phyloP scores from a whole-genome alignment of 2,888 invertebrate genomes.

The Pegoplata infirma region DNA sequence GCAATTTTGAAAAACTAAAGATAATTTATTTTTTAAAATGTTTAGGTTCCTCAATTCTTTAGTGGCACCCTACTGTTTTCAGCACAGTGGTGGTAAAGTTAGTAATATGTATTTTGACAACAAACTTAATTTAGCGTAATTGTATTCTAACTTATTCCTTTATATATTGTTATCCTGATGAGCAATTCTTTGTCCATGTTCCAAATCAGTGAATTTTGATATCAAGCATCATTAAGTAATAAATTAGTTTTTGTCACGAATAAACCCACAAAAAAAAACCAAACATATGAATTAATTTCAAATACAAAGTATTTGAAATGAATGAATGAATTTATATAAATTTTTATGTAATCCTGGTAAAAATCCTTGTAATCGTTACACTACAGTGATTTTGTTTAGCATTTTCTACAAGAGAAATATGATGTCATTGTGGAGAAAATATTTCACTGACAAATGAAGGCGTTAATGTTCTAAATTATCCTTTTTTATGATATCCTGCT shows the following conservation, averaged over 20 bases:
- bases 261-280: not conserved
- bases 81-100: not conserved
- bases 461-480: too few relatives aligned
- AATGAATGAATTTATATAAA: too few relatives aligned
- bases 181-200: slow-evolving; percentile 13
- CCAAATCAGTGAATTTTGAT: slow-evolving; percentile 34
- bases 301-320: not conserved
- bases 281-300: not conserved
- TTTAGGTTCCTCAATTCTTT: too few relatives aligned
- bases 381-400: slow-evolving; percentile 53
- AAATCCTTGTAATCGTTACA: slow-evolving; percentile 39
- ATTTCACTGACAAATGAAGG: too few relatives aligned
- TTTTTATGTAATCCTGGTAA: slow-evolving; percentile 43
- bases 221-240: slow-evolving; percentile 22
- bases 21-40: too few relatives aligned
- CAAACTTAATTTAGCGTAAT: not conserved
- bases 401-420: too few relatives aligned
- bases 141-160: not conserved
- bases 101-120: slow-evolving; percentile 7
- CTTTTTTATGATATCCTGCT: not conserved
- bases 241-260: slow-evolving; percentile 49
- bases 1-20: too few relatives aligned
- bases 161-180: slow-evolving; percentile 34
- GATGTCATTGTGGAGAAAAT: too few relatives aligned
- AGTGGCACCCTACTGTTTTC: too few relatives aligned